Conservation (phyloP, 2,113 vertebrate species). For the Poeciliopsis retropinna region DNA sequence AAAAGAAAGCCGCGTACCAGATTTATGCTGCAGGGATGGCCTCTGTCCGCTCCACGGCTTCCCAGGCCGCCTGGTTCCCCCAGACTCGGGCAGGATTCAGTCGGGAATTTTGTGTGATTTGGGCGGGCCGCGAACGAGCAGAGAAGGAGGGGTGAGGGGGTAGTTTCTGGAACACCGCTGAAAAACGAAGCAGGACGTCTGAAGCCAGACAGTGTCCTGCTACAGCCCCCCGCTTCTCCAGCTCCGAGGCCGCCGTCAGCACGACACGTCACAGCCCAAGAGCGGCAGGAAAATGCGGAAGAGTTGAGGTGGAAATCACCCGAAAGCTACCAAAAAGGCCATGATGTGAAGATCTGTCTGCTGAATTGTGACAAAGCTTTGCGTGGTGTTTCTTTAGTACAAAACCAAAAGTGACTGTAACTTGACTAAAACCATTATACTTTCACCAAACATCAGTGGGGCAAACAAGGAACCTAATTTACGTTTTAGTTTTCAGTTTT, state of each 20-base stretch:
- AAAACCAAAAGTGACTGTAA: neutral
- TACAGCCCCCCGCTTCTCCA: slow-evolving; percentile 89
- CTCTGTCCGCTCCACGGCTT: slow-evolving; percentile 70
- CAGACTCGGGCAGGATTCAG: slow-evolving; percentile 84
- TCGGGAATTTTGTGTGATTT: slow-evolving; percentile 86
- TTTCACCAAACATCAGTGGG: neutral
- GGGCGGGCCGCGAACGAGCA: slow-evolving; percentile 87
- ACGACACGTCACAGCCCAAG: slow-evolving; percentile 91
- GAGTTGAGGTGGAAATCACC: slow-evolving; percentile 81
- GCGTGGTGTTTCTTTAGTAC: slow-evolving; percentile 11
- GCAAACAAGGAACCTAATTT: neutral
- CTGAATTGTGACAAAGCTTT: slow-evolving; percentile 13
- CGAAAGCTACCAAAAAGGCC: slow-evolving; percentile 76
- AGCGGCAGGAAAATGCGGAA: slow-evolving; percentile 94
- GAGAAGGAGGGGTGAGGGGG: slow-evolving; percentile 91
- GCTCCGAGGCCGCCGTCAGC: slow-evolving; percentile 91
- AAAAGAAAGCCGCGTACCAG: slow-evolving; percentile 66
- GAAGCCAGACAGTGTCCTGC: slow-evolving; percentile 81
- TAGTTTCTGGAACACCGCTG: slow-evolving; percentile 81
- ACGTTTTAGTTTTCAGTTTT: too few relatives aligned
- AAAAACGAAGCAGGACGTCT: slow-evolving; percentile 73
- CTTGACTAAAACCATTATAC: neutral
- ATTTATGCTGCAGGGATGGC: slow-evolving; percentile 72
- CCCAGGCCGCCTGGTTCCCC: slow-evolving; percentile 81
- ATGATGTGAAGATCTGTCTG: slow-evolving; percentile 40